Evolutionary conservation across 30 jellyfish, hydroid and myxozoan species (phyloP).

Genomic region (Aurelia aurita complex sp. Pacific): DNA sequence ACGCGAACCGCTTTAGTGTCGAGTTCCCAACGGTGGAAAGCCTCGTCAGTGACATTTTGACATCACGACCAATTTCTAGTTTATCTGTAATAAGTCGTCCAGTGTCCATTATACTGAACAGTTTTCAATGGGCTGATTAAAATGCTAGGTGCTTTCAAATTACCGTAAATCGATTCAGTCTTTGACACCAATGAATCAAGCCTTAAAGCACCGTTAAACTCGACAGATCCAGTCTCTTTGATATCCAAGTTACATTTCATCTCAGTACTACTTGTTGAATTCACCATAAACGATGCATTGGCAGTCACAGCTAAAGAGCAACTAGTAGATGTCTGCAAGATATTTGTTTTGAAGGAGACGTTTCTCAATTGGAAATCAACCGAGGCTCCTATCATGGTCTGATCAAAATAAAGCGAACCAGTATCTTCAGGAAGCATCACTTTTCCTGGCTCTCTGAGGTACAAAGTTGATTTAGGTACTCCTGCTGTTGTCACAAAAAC

Average conservation of each 20-base stretch:
- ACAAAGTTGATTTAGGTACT: constrained; percentile 7
- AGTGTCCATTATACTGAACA: neutral
- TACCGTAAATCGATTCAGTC: constrained; percentile 22
- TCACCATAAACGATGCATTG: constrained; percentile 17
- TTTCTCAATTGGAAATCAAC: constrained; percentile 10
- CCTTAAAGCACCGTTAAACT: neutral
- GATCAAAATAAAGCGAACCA: constrained; percentile 13
- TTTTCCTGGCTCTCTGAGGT: constrained; percentile 42
- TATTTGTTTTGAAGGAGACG: constrained; percentile 8
- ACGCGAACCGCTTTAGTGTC: neutral
- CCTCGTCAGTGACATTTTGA: constrained; percentile 3
- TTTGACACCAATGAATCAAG: constrained; percentile 1
- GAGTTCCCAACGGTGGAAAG: constrained; percentile 24
- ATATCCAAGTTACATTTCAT: constrained; percentile 25
- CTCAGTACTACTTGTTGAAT: constrained; percentile 18
- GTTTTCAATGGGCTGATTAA: constrained; percentile 11
- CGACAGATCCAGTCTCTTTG: constrained; percentile 9
- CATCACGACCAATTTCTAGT: constrained; percentile 19
- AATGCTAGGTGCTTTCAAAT: constrained; percentile 13
- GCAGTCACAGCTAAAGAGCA: constrained; percentile 26
- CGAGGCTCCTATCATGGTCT: constrained; percentile 18
- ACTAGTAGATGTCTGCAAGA: constrained; percentile 20
- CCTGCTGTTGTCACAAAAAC: constrained; percentile 27
- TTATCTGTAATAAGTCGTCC: constrained; percentile 17
- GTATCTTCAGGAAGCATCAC: constrained; percentile 2